These are phyloP conservation scores for Fukomys damarensis DNA, from an alignment of 2,113 vertebrate genomes.

Conservation along the genomic window DNA sequence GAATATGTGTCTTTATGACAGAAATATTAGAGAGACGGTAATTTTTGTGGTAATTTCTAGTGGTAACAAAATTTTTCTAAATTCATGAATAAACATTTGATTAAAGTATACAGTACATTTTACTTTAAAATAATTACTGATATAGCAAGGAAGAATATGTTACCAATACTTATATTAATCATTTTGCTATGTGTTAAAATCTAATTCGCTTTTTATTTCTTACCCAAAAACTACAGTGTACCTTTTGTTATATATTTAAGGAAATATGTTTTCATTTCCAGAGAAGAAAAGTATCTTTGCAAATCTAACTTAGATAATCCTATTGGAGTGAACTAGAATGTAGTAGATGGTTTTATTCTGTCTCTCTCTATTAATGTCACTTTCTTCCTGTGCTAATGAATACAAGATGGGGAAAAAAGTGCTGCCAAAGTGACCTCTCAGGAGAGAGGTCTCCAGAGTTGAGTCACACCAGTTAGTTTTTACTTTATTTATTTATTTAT, in stretches of 20 bases:
- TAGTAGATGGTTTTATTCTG: conserved; percentile 87
- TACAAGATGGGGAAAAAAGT: conserved; percentile 86
- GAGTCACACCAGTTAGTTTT: conserved; percentile 82
- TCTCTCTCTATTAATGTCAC: conserved; percentile 89
- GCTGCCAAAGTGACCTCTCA: conserved; percentile 86
- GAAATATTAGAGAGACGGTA: neutral
- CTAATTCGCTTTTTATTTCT: conserved; percentile 51
- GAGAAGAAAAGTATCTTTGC: conserved; percentile 54
- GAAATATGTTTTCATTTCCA: conserved; percentile 54
- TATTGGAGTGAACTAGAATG: conserved; percentile 75
- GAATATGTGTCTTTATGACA: neutral
- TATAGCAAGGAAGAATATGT: neutral
- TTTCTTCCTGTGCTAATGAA: conserved; percentile 88
- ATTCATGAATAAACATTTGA: neutral
- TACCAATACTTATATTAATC: neutral
- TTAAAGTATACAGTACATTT: neutral
- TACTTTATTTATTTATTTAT: conserved; percentile 59
- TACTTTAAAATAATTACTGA: neutral
- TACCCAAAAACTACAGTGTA: conserved; percentile 3
- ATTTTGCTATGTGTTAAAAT: neutral
- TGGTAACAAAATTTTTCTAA: conserved; percentile 35
- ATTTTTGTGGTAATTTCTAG: neutral
- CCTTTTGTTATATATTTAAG: conserved; percentile 43
- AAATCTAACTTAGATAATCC: conserved; percentile 39
- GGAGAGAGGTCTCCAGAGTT: conserved; percentile 89